Base-by-base conservation (phyloP, 2,888 invertebrate species). In the Acronicta leporina region DNA sequence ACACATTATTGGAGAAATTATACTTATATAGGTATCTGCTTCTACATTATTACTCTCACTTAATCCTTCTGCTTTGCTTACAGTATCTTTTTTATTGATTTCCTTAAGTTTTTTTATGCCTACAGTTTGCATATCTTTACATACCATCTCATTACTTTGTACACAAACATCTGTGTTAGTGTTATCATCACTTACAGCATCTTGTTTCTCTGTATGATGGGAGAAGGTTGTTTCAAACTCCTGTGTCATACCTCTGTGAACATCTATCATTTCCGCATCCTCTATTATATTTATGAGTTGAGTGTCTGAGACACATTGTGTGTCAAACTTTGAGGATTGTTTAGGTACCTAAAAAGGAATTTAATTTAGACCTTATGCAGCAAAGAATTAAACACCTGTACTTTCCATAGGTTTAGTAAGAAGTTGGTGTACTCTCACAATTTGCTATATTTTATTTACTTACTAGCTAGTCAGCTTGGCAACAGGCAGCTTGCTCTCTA, bases 251-350 rank as follows among this genome's bases (percentile, higher is more conserved):
- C 86, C 89, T 61, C 66, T 75, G 27, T 86, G 69, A 4, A 53
- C 58, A 33, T 84, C 70, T 41, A 82, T 61, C 1, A 87, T 84
- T 76, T 92, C 94, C 2, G 85, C 90, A 68, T 87, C 81, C 63
- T 91, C 87, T 30, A 90, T 86, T 4, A 93, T 63, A 51, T 88
- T 73, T 16, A 93, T 84, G 0, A 94, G 73, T 72, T 95, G 90
- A 3, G 92, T 93, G 44, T 94, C 88, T 0, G 88, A 82, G 0
- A 87, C 83, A 68, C 85, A 90, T 60, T 92, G 92, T 1, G 92
- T 90, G 56, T 94, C 93, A 70, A 90, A 91, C 55, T 86, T 89
- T 11, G 73, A 69, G 15, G 59, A 16, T 55, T 51, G 56, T 70
- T 74, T 78, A 25, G 75, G 80, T 70, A 61, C 71, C 87, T 89